A percentile compares a stretch with the other conserved stretches of the same genome.
phyloP scores from a whole-genome alignment of 1,140 invertebrate genomes.

The Epicauta chinensis region DNA sequence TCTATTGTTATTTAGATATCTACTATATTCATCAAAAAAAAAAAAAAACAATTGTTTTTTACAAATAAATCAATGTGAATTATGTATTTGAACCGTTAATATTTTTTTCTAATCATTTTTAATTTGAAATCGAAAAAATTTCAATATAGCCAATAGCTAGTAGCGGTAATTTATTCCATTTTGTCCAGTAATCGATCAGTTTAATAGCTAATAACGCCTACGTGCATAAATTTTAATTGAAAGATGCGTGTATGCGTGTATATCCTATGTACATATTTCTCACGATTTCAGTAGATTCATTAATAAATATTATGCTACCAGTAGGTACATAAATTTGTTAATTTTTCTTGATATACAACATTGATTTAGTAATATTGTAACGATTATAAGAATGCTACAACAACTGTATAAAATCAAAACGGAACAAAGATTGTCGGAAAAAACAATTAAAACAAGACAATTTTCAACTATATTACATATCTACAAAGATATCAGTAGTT shows the following conservation, averaged over 20 bases:
- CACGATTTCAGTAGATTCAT: constrained; percentile 16
- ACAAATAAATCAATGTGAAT: neutral
- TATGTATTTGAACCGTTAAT: constrained; percentile 3
- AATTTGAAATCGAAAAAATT: neutral
- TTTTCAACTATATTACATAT: too few relatives aligned
- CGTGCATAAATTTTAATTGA: constrained; percentile 9
- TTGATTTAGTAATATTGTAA: constrained; percentile 20
- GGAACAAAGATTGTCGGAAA: too few relatives aligned
- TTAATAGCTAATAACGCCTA: constrained; percentile 19
- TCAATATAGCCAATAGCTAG: too few relatives aligned
- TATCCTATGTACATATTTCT: constrained; percentile 15
- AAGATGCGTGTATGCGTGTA: constrained; percentile 16
- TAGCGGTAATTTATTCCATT: too few relatives aligned
- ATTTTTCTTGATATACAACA: constrained; percentile 14
- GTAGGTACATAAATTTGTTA: constrained; percentile 21
- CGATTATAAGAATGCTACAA: constrained; percentile 4
- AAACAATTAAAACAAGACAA: too few relatives aligned
- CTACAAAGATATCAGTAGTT: neutral
- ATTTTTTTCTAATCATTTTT: constrained; percentile 8
- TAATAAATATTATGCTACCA: constrained; percentile 20
- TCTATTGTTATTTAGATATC: neutral
- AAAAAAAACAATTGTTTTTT: too few relatives aligned
- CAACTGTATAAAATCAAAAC: neutral
- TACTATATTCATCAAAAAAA: too few relatives aligned
- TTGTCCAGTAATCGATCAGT: constrained; percentile 3